Conservation (phyloP, 2,113 vertebrate species). For the Gambusia holbrooki region DNA sequence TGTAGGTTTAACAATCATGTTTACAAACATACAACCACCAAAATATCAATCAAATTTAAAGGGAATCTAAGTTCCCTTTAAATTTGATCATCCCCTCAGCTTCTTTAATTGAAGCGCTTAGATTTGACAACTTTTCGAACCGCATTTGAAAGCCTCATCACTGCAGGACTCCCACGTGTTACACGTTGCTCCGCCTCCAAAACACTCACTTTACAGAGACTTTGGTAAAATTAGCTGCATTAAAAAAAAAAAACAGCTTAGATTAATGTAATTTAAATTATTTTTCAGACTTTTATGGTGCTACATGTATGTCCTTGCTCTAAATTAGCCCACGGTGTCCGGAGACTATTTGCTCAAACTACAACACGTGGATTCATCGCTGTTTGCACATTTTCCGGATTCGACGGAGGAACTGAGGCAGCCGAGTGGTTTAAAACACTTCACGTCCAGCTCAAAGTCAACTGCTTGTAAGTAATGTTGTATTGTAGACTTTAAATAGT, state of each 20-base stretch:
- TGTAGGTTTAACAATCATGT: too few relatives aligned
- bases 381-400: background rate
- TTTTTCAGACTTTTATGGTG: background rate
- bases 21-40: too few relatives aligned
- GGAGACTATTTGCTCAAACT: background rate
- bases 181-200: slow-evolving; percentile 8
- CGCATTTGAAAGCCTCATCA: slow-evolving; percentile 6
- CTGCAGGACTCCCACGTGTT: background rate
- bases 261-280: background rate
- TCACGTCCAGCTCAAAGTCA: rapidly evolving
- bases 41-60: too few relatives aligned
- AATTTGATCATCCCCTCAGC: background rate
- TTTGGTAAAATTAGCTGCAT: background rate
- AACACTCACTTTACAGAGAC: background rate
- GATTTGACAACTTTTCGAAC: background rate
- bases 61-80: too few relatives aligned
- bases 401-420: background rate
- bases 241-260: background rate
- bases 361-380: slow-evolving; percentile 46
- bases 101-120: background rate
- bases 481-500: background rate
- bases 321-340: background rate
- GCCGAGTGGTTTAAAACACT: background rate
- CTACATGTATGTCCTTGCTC: too few relatives aligned
- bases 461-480: background rate